These are phyloP conservation scores for Cancer borealis DNA, from an alignment of 2,888 invertebrate species.

Conservation along the genomic window DNA sequence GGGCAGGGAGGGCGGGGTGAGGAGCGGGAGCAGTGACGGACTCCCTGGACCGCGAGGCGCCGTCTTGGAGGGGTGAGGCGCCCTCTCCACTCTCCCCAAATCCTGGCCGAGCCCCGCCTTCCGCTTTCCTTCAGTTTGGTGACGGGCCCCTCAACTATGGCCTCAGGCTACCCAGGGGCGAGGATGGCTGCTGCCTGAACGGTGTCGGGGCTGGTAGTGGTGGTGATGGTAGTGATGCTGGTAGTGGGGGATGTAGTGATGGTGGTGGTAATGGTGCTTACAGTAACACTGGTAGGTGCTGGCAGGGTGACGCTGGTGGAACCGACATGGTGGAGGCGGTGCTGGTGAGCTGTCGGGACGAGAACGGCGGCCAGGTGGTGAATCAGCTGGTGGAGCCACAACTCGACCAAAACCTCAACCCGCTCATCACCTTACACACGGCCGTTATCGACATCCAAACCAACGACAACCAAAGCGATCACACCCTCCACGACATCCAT, in stretches of 20 bases:
- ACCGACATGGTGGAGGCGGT: conserved; percentile 50
- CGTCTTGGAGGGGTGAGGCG: conserved; percentile 76
- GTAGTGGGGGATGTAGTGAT: conserved; percentile 57
- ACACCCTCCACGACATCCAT: conserved; percentile 36
- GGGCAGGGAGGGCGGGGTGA: conserved; percentile 55
- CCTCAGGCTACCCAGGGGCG: conserved; percentile 67
- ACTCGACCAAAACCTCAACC: conserved; percentile 70
- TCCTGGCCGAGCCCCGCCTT: conserved; percentile 73
- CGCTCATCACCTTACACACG: conserved; percentile 52
- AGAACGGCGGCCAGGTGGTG: conserved; percentile 61
- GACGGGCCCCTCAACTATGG: conserved; percentile 75
- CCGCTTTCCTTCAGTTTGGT: conserved; percentile 76
- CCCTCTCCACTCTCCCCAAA: conserved; percentile 76
- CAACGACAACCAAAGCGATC: conserved; percentile 37
- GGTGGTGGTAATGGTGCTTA: conserved; percentile 51
- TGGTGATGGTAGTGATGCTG: conserved; percentile 69
- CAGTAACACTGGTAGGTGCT: conserved; percentile 31
- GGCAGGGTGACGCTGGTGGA: conserved; percentile 56
- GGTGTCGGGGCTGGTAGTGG: conserved; percentile 62
- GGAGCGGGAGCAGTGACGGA: conserved; percentile 64
- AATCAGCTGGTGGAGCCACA: conserved; percentile 66
- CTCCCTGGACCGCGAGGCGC: conserved; percentile 72
- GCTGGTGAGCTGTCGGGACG: conserved; percentile 66
- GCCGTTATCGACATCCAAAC: conserved; percentile 25
- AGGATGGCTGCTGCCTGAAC: conserved; percentile 39